Evolutionary conservation across 2,113 vertebrate species (phyloP).

Genomic region (Dasyprocta punctata): DNA sequence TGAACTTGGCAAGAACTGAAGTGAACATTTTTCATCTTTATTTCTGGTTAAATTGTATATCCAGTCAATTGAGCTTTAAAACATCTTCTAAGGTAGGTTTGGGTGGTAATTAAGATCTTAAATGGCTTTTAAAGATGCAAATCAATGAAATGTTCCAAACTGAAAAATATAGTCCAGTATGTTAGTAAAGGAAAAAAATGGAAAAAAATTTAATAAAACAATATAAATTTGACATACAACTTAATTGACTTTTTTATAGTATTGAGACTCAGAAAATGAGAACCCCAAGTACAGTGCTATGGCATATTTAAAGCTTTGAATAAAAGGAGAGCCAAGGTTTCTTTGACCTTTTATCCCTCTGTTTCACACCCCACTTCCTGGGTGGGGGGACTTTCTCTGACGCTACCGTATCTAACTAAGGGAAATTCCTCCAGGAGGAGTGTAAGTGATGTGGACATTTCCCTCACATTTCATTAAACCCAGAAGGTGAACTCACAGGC

Average conservation of each 20-base stretch:
- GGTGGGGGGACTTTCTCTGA: neutral
- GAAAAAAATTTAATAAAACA: neutral
- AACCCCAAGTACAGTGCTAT: neutral
- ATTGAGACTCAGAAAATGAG: neutral
- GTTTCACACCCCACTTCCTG: too few relatives aligned
- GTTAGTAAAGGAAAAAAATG: neutral
- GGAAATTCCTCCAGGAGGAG: neutral
- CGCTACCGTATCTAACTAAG: neutral
- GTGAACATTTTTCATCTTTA: conserved; percentile 49
- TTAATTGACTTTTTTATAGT: neutral
- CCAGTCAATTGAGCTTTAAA: conserved; percentile 39
- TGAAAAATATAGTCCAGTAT: neutral
- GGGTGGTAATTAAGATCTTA: neutral
- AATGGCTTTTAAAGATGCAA: conserved; percentile 38
- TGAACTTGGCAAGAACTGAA: conserved; percentile 41
- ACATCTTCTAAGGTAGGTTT: neutral
- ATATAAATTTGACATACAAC: neutral
- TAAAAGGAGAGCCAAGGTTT: neutral
- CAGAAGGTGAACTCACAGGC: neutral
- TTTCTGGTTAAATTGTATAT: conserved; percentile 44
- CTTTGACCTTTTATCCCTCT: too few relatives aligned
- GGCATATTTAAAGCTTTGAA: neutral
- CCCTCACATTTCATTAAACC: neutral
- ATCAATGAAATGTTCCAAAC: conserved; percentile 8
- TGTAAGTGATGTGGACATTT: rapidly evolving